Evolutionary conservation across 2,113 vertebrate genomes (phyloP).

Genomic region (Speoplatyrhinus poulsoni): DNA sequence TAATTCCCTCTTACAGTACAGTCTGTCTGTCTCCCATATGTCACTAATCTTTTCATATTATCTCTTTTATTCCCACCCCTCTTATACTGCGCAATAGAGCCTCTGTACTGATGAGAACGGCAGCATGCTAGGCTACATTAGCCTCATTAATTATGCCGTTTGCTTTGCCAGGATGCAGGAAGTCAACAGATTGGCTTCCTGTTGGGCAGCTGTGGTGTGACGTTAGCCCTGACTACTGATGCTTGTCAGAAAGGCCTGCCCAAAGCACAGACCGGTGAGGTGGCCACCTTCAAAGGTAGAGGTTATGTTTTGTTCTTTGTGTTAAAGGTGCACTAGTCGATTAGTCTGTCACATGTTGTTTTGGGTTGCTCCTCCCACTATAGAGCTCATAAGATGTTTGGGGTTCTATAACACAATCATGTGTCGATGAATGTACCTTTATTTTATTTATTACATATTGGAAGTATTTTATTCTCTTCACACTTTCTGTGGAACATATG

Average conservation of each 20-base stretch:
- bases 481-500: no score
- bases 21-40: background rate
- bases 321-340: no score
- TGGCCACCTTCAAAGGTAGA: conserved; percentile 92
- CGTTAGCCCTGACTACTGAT: conserved; percentile 91
- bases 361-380: no score
- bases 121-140: background rate
- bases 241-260: conserved; percentile 96
- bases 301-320: background rate
- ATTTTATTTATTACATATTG: no score
- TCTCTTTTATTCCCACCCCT: background rate
- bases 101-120: background rate
- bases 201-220: conserved; percentile 92
- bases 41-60: background rate
- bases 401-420: no score
- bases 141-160: background rate
- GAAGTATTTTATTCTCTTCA: background rate
- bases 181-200: conserved; percentile 96
- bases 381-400: no score
- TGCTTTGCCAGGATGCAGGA: conserved; percentile 84
- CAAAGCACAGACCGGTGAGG: conserved; percentile 93
- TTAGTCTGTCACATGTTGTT: no score
- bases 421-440: no score
- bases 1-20: background rate
- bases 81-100: conserved; percentile 8